Evolutionary conservation across 1,140 invertebrate species (phyloP), one percentile per base, ranked within the genome.

Genomic region (Lordiphosa mommai): DNA sequence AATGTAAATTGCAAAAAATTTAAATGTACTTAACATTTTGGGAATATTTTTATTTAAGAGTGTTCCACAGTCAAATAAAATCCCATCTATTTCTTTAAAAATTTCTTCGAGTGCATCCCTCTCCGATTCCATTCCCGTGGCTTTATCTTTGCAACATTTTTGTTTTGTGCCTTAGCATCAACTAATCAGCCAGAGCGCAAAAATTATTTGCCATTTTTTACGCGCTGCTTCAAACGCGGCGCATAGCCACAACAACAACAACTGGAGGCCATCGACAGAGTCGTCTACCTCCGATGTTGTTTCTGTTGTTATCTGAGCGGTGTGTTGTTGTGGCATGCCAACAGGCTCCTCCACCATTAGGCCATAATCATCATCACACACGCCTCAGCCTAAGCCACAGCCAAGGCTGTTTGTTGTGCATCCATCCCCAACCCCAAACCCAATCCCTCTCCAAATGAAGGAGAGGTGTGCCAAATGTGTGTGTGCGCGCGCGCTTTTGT

Each of bases 201-300:
- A 67, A 82, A 82, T 82, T 84, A 82, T 82, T 77, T 82, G 76
- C 77, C 76, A 82, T 82, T 80, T 80, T 80, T 80, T 84, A 82
- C 76, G 77, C 76, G 76, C 72, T 82, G 76, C 76, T 82, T 82
- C 76, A 82, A 82, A 82, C 77, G 76, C 77, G 76, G 76, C 76
- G 64, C 56, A 53, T 46, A 66, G 32, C 50, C 61, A 20, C 68
- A 63, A 65, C 53, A 16, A 37, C 46, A 76, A 77, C 61, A 59
- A 67, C 6, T 60, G 48, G 8, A 13, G 48, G 63, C 61, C 47
- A 58, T 47, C 55, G 53, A 47, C 47, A 43, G 40, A 43, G 40
- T 43, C 40, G 40, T 43, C 40, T 43, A 43, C 40, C 40, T 69
- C 43, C 44, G 49, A 8, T 52, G 67, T 37, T 65, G 43, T 34